Evolutionary conservation across 1,140 invertebrate genomes (phyloP).

Genomic region (Microplitis demolitor): DNA sequence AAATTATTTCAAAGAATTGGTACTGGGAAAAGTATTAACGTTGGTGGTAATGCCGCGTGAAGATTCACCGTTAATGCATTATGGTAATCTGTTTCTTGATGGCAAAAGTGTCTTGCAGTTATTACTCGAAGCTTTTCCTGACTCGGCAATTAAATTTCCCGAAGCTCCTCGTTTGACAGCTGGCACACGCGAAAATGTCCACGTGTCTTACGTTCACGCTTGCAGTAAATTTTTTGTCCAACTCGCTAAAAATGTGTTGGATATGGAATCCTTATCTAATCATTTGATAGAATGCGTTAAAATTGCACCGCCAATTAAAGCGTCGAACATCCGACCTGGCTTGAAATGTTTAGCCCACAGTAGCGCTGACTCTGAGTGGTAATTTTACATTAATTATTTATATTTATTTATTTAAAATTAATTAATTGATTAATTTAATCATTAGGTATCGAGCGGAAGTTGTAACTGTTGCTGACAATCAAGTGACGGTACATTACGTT

Average conservation of each 20-base stretch:
- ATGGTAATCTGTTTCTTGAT: conserved; percentile 69
- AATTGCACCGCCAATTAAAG: conserved; percentile 51
- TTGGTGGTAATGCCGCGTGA: conserved; percentile 70
- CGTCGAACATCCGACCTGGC: conserved; percentile 61
- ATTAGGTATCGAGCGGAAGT: conserved; percentile 70
- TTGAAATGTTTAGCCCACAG: conserved; percentile 77
- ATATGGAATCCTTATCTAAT: conserved; percentile 54
- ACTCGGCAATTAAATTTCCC: conserved; percentile 54
- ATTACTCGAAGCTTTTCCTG: conserved; percentile 57
- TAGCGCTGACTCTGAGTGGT: conserved; percentile 74
- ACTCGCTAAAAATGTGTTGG: conserved; percentile 64
- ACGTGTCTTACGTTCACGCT: conserved; percentile 73
- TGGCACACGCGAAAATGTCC: conserved; percentile 58
- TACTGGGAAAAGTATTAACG: conserved; percentile 65
- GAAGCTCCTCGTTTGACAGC: conserved; percentile 59
- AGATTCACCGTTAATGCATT: conserved; percentile 72
- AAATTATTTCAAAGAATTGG: conserved; percentile 70
- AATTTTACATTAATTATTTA: conserved; percentile 46
- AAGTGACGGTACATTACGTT: conserved; percentile 69
- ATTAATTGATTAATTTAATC: neutral
- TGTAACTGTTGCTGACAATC: conserved; percentile 52
- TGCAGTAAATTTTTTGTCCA: conserved; percentile 76
- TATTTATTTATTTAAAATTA: neutral
- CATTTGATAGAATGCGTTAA: conserved; percentile 33
- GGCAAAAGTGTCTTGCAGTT: conserved; percentile 65